A percentile compares a stretch with the other conserved stretches of the same genome.
phyloP scores from a whole-genome alignment of 2,113 vertebrate species.

The Melanerpes formicivorus region DNA sequence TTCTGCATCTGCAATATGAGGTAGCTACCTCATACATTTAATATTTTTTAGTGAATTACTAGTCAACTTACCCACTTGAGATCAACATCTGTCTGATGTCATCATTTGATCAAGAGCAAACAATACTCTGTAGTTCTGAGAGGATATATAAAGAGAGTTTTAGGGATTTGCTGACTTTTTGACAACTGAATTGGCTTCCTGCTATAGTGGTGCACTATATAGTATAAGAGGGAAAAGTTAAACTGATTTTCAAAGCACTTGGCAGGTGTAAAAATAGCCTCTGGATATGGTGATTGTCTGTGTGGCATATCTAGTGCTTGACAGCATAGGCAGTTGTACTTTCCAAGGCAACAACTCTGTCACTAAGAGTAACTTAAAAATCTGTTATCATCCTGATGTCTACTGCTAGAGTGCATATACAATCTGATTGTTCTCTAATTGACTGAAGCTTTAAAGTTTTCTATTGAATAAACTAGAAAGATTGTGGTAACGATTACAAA shows the following conservation, averaged over 20 bases:
- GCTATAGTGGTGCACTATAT: not conserved
- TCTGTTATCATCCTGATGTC: not conserved
- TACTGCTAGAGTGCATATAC: not conserved
- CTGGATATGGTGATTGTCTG: not conserved
- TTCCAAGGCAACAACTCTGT: not conserved
- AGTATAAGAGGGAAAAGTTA: not conserved
- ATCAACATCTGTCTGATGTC: not conserved
- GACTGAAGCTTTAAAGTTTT: not conserved
- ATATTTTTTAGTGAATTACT: not conserved
- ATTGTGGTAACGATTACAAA: not conserved
- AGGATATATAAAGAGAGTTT: not conserved
- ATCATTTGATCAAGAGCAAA: not conserved
- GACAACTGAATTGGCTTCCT: not conserved
- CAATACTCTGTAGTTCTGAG: not conserved
- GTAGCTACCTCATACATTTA: not conserved
- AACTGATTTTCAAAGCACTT: not conserved
- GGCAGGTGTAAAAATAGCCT: not conserved
- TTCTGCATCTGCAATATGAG: not conserved
- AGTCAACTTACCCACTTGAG: not conserved
- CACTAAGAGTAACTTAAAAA: not conserved
- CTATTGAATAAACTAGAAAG: not conserved
- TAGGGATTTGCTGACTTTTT: not conserved
- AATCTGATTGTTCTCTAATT: not conserved
- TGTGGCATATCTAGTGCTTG: not conserved
- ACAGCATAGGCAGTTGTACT: not conserved